Evolutionary conservation across 2,888 invertebrate species (phyloP).

Genomic region (Tortrix viridana): DNA sequence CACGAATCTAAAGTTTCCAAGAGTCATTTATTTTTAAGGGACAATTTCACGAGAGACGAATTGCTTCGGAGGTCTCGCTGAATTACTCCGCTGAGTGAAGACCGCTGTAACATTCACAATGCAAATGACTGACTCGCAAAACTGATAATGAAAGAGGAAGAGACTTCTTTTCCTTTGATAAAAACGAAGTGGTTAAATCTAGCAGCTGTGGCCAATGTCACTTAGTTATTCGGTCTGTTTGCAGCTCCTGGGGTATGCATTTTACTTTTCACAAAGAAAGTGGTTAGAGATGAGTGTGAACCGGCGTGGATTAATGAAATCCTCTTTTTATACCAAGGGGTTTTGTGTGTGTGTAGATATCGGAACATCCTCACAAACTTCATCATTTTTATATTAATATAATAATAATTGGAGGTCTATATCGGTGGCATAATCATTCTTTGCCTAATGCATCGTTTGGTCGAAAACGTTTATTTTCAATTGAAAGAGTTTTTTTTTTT

Average conservation of each 20-base stretch:
- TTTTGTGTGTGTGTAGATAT: too few species aligned
- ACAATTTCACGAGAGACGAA: neutral
- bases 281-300: constrained; percentile 45
- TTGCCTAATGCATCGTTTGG: too few species aligned
- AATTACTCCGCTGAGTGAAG: constrained; percentile 39
- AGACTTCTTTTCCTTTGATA: constrained; percentile 68
- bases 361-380: too few species aligned
- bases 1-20: too few species aligned
- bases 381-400: too few species aligned
- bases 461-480: too few species aligned
- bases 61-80: neutral
- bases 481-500: too few species aligned
- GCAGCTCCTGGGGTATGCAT: constrained; percentile 61
- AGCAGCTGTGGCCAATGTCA: constrained; percentile 74
- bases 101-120: constrained; percentile 62
- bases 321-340: neutral
- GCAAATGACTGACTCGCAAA: constrained; percentile 59
- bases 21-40: neutral
- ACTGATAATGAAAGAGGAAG: constrained; percentile 60
- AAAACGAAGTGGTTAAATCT: constrained; percentile 58
- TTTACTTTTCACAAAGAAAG: constrained; percentile 59
- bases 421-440: too few species aligned
- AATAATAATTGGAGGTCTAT: too few species aligned
- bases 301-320: neutral
- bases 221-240: constrained; percentile 53